Evolutionary conservation across 2,888 invertebrate genomes (phyloP).

Genomic region (Matsumyia berberina): DNA sequence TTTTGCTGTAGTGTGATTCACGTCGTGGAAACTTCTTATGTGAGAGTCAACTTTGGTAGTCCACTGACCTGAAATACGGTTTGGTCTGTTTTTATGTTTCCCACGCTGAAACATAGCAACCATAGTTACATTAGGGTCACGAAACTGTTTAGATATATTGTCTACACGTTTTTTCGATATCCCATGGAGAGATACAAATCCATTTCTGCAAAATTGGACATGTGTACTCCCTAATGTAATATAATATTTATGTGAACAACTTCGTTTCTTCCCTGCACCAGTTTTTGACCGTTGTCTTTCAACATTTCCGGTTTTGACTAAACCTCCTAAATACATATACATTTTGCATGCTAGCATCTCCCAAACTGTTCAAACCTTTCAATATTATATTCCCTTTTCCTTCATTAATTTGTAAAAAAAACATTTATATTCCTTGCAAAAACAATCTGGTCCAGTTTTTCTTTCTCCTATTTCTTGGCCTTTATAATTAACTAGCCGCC

Average conservation of each 20-base stretch:
- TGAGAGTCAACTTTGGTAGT: slow-evolving; percentile 18
- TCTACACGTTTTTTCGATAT: slow-evolving; percentile 10
- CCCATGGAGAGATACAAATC: background rate
- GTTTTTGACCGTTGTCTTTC: slow-evolving; percentile 21
- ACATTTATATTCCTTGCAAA: slow-evolving; percentile 17
- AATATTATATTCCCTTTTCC: slow-evolving; percentile 25
- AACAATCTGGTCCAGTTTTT: slow-evolving; percentile 23
- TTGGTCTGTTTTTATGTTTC: slow-evolving; percentile 18
- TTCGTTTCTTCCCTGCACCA: slow-evolving; percentile 26
- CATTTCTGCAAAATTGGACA: slow-evolving; percentile 4
- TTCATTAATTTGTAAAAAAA: slow-evolving; percentile 10
- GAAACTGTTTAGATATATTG: slow-evolving; percentile 10
- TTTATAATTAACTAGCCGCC: slow-evolving; percentile 22
- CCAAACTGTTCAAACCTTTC: slow-evolving; percentile 26
- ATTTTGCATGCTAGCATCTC: slow-evolving; percentile 10
- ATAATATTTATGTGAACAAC: slow-evolving; percentile 32
- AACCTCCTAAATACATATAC: slow-evolving; percentile 32
- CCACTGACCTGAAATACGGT: slow-evolving; percentile 20
- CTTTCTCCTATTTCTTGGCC: slow-evolving; percentile 33
- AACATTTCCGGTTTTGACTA: slow-evolving; percentile 27
- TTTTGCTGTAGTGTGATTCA: slow-evolving; percentile 21
- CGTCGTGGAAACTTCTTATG: slow-evolving; percentile 18
- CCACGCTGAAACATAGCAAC: background rate
- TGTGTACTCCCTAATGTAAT: slow-evolving; percentile 17
- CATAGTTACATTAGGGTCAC: slow-evolving; percentile 2